These are phyloP conservation scores for Rhagoletis pomonella DNA, from an alignment of 1,140 invertebrate species.

Conservation along the genomic window DNA sequence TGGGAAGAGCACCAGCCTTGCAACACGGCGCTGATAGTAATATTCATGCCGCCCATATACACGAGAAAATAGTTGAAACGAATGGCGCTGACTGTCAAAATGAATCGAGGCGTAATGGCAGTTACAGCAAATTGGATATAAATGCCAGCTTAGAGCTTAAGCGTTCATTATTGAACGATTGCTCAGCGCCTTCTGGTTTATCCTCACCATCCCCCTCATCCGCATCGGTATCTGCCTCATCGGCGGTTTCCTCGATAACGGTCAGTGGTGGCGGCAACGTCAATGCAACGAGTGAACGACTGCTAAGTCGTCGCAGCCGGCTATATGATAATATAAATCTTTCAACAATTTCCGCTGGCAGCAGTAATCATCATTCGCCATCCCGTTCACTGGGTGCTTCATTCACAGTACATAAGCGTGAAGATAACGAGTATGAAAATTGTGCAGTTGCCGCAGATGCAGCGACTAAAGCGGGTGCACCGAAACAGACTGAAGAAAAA, in stretches of 20 bases:
- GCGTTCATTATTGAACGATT: background rate
- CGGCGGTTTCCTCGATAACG: background rate
- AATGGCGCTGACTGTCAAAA: background rate
- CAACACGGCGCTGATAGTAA: background rate
- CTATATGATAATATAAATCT: conserved; percentile 72
- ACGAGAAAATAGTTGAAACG: background rate
- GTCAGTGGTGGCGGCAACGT: conserved; percentile 22
- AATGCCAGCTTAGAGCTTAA: background rate
- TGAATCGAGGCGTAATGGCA: background rate
- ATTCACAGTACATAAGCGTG: conserved; percentile 66
- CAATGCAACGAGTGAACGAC: conserved; percentile 62
- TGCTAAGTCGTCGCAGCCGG: conserved; percentile 69
- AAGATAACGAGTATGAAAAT: conserved; percentile 53
- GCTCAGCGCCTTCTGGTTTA: background rate
- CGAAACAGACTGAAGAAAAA: conserved; percentile 53
- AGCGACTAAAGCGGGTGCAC: background rate
- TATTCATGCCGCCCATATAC: background rate
- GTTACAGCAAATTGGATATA: background rate
- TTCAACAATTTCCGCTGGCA: conserved; percentile 64
- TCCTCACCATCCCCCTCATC: background rate
- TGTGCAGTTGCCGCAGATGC: background rate
- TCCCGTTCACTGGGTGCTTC: conserved; percentile 61
- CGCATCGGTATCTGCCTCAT: background rate
- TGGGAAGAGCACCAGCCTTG: background rate
- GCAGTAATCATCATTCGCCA: conserved; percentile 33